These are phyloP conservation scores for Miniopterus natalensis DNA, from an alignment of 2,113 vertebrate species.

Conservation along the genomic window DNA sequence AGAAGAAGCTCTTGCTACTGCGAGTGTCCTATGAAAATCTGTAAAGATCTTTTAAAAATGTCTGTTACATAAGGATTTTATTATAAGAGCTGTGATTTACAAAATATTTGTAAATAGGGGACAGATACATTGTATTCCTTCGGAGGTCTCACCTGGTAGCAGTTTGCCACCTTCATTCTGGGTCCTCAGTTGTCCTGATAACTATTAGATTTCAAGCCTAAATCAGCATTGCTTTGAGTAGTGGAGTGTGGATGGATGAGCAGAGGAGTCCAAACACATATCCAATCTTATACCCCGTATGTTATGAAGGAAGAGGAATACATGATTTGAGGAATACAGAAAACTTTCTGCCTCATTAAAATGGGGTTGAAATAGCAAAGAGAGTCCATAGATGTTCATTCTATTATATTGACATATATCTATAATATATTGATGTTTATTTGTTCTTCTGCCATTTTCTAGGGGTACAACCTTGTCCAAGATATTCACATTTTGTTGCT, in stretches of 20 bases:
- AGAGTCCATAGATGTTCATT: neutral
- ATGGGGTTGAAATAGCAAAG: neutral
- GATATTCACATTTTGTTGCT: neutral
- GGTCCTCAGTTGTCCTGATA: neutral
- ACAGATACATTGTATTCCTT: neutral
- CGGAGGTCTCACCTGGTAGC: neutral
- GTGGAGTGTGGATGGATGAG: neutral
- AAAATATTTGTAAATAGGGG: neutral
- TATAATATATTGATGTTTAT: neutral
- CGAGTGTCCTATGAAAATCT: neutral
- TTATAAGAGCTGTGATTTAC: neutral
- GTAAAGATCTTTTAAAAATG: neutral
- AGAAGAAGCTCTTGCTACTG: neutral
- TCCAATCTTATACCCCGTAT: neutral
- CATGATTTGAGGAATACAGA: neutral
- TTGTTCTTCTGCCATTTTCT: neutral
- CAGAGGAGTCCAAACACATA: neutral
- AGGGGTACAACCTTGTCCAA: neutral
- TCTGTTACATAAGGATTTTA: neutral
- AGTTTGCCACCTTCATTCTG: neutral
- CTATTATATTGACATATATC: neutral
- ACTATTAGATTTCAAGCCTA: neutral
- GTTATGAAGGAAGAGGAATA: neutral
- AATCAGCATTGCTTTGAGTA: neutral
- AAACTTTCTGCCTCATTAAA: neutral